phyloP scores from a whole-genome alignment of 2,797 vertebrate genomes.

The Acanthurus leucopareius region DNA sequence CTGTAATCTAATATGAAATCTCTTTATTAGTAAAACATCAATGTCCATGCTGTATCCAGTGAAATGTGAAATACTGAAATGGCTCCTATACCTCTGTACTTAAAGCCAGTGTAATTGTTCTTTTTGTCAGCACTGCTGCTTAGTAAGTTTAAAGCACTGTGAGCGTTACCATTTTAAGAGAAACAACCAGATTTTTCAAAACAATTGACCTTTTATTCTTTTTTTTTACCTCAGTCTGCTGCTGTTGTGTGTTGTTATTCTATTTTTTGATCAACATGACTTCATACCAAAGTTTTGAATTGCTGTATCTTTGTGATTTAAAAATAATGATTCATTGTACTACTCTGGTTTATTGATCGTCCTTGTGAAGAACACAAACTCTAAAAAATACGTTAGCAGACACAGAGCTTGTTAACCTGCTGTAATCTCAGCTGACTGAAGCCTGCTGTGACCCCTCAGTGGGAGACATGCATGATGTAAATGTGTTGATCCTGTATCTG shows the following conservation, averaged over 20 bases:
- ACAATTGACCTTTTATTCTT: background rate
- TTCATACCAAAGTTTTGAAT: background rate
- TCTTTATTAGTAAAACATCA: background rate
- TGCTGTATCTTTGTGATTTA: background rate
- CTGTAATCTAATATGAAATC: background rate
- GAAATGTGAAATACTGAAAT: background rate
- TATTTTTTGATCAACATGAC: background rate
- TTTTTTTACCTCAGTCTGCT: background rate
- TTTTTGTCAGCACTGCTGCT: too few relatives aligned
- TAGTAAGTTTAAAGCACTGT: too few relatives aligned
- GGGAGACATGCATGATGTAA: background rate
- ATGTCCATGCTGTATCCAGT: background rate
- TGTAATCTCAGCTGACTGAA: background rate
- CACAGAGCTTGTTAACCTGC: background rate
- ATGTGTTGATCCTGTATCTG: background rate
- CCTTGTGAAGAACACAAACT: background rate
- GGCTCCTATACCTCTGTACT: too few relatives aligned
- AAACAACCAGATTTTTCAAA: background rate
- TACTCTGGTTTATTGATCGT: background rate
- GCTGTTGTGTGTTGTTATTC: background rate
- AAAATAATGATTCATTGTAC: background rate
- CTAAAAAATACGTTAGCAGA: background rate
- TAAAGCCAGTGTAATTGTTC: too few relatives aligned
- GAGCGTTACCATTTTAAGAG: too few relatives aligned
- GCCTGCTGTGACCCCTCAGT: too few relatives aligned